Conservation (phyloP, 2,888 invertebrate genomes). For the Coronaproctus castanopsis region DNA sequence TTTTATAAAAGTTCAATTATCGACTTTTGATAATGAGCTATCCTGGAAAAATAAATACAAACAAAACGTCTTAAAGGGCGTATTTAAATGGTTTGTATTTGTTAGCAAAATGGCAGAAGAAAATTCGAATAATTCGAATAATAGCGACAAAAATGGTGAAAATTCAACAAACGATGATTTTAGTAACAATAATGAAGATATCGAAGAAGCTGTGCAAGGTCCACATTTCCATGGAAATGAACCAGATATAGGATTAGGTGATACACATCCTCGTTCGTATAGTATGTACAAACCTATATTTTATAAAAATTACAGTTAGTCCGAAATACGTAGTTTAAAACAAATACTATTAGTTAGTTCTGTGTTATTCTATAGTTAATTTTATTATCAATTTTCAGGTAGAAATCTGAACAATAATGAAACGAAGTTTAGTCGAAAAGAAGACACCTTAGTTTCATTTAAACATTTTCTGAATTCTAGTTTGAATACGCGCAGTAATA, state of each 20-base stretch:
- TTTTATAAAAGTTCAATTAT: no score
- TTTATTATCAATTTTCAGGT: background rate
- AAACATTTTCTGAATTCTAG: background rate
- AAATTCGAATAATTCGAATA: background rate
- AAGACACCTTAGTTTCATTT: background rate
- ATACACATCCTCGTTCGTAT: no score
- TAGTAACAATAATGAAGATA: background rate
- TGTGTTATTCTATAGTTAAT: no score
- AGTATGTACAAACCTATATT: no score
- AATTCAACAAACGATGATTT: background rate
- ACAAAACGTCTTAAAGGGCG: no score
- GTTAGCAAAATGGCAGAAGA: background rate
- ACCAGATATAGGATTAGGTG: conserved; percentile 11
- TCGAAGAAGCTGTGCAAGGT: background rate
- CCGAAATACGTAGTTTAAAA: no score
- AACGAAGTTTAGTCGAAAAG: background rate
- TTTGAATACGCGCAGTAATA: background rate
- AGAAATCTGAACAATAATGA: background rate
- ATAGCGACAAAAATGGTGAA: background rate
- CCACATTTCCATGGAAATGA: background rate
- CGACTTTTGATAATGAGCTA: no score
- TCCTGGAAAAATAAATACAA: no score
- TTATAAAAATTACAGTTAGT: no score
- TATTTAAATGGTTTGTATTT: no score
- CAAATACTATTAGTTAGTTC: no score